Evolutionary conservation across 2,888 invertebrate genomes (phyloP).

Genomic region (Apocheima hispidaria): DNA sequence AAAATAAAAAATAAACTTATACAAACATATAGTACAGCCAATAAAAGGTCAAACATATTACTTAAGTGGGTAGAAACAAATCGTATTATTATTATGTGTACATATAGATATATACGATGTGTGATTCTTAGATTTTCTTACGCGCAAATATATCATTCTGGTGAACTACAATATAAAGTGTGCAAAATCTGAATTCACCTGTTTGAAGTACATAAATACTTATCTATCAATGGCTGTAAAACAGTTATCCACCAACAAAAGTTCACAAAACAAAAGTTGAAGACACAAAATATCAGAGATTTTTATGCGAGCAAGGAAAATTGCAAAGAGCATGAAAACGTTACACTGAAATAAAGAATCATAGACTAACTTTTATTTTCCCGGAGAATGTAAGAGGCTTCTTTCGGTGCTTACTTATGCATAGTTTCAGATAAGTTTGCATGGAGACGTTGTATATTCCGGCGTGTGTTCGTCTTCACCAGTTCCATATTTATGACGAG

Average conservation of each 20-base stretch:
- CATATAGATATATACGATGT: too few species aligned
- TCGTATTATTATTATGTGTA: too few species aligned
- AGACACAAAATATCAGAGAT: slow-evolving; percentile 39
- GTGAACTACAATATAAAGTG: too few species aligned
- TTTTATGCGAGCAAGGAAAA: slow-evolving; percentile 40
- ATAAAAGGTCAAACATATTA: too few species aligned
- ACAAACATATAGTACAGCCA: too few species aligned
- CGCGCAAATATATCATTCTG: too few species aligned
- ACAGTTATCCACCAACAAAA: slow-evolving; percentile 13
- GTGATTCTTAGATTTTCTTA: too few species aligned
- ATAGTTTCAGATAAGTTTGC: slow-evolving; percentile 83
- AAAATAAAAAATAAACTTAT: too few species aligned
- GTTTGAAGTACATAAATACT: too few species aligned
- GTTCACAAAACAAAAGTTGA: slow-evolving; percentile 27
- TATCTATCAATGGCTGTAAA: not conserved
- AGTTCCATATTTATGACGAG: slow-evolving; percentile 84
- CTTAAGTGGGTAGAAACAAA: too few species aligned
- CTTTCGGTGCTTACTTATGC: slow-evolving; percentile 77
- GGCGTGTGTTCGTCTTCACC: slow-evolving; percentile 61
- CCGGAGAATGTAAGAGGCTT: slow-evolving; percentile 50
- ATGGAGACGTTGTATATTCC: slow-evolving; percentile 74
- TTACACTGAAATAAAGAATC: slow-evolving; percentile 45
- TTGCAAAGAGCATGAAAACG: slow-evolving; percentile 49
- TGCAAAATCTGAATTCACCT: too few species aligned
- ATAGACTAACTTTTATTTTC: slow-evolving; percentile 63